phyloP scores from a whole-genome alignment of 2,113 vertebrate genomes.

The Cynocephalus volans region DNA sequence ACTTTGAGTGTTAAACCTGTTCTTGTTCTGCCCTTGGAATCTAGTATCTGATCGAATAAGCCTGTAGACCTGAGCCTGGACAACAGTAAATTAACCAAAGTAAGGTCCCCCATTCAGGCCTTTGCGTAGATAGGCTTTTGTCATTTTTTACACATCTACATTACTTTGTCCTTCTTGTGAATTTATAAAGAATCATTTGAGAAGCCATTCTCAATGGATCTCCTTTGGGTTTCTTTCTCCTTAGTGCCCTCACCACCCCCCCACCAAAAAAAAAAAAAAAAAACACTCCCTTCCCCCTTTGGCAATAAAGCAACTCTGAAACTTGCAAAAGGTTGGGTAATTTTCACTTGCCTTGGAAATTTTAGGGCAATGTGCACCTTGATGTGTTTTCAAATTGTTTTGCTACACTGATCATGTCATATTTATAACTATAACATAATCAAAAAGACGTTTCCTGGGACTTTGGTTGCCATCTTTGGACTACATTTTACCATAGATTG shows the following conservation, averaged over 20 bases:
- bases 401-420: background rate
- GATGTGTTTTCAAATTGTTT: background rate
- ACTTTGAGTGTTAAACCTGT: constrained; percentile 5
- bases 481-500: background rate
- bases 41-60: background rate
- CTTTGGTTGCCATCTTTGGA: background rate
- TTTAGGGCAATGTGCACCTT: background rate
- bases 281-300: background rate
- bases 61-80: background rate
- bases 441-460: background rate
- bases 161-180: constrained; percentile 44
- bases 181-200: constrained; percentile 48
- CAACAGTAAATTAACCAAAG: constrained; percentile 26
- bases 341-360: constrained; percentile 24
- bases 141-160: background rate
- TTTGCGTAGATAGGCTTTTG: background rate
- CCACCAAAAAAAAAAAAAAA: no score
- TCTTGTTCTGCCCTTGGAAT: constrained; percentile 28
- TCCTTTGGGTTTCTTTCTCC: background rate
- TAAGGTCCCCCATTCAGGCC: background rate
- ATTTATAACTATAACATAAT: background rate
- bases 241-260: background rate
- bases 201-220: background rate
- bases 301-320: constrained; percentile 31
- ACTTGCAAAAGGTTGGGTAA: background rate